Percentiles rank a stretch among this genome's conserved stretches.
Conservation (phyloP, 2,888 invertebrate species). For the Drosophila macrospina region DNA sequence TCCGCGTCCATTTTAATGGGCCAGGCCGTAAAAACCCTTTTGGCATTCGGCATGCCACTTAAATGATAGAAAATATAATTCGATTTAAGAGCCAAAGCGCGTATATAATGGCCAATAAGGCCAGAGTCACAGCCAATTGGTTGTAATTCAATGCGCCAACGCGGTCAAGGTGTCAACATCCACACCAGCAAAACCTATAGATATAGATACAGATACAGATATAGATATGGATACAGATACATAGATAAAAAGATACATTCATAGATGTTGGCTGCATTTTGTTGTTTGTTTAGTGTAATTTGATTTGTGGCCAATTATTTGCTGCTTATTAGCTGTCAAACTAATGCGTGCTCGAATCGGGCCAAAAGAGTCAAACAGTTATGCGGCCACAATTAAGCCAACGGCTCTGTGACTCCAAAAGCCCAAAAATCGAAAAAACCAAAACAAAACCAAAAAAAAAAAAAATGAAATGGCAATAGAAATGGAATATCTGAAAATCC, state of each 20-base stretch:
- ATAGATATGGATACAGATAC: neutral
- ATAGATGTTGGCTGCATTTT: slow-evolving; percentile 21
- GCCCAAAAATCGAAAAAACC: neutral
- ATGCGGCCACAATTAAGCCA: slow-evolving; percentile 69
- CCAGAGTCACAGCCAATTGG: slow-evolving; percentile 51
- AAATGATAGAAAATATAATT: slow-evolving; percentile 57
- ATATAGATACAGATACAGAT: slow-evolving; percentile 2
- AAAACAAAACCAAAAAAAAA: neutral
- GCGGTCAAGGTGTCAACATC: slow-evolving; percentile 75
- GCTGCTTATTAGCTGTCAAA: slow-evolving; percentile 66
- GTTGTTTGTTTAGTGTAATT: slow-evolving; percentile 54
- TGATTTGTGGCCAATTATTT: slow-evolving; percentile 56
- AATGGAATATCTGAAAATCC: slow-evolving; percentile 40
- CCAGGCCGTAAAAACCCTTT: slow-evolving; percentile 40
- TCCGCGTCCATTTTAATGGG: slow-evolving; percentile 17
- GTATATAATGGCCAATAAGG: slow-evolving; percentile 69
- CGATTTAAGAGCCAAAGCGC: slow-evolving; percentile 51
- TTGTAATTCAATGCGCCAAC: slow-evolving; percentile 63
- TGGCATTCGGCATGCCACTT: slow-evolving; percentile 60
- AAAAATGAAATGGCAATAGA: slow-evolving; percentile 30
- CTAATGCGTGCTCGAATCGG: slow-evolving; percentile 62
- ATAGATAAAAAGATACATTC: slow-evolving; percentile 4
- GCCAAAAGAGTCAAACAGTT: slow-evolving; percentile 62
- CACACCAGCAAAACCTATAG: neutral
- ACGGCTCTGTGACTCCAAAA: slow-evolving; percentile 52